A percentile compares a stretch with the other conserved stretches of the same genome.
Conservation (phyloP, 1,140 invertebrate genomes). For the Drosophila sproati region DNA sequence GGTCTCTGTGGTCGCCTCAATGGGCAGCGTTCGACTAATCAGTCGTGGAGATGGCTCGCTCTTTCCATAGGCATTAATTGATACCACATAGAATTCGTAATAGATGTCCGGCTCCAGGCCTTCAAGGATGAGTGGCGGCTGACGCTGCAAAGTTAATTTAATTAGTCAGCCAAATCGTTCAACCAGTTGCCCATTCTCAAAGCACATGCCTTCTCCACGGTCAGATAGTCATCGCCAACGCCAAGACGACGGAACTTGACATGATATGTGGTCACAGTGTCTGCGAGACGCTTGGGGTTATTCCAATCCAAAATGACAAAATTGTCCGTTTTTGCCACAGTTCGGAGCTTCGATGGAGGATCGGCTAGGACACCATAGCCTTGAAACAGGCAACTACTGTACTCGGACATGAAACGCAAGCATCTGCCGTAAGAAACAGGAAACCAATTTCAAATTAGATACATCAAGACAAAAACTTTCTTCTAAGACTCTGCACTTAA, state of each 20-base stretch:
- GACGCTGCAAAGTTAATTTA: slow-evolving; percentile 85
- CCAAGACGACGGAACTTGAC: slow-evolving; percentile 87
- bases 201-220: slow-evolving; percentile 85
- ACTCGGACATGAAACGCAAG: slow-evolving; percentile 91
- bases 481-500: too few species aligned
- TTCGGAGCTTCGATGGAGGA: slow-evolving; percentile 88
- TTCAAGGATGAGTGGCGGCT: slow-evolving; percentile 91
- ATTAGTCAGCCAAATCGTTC: slow-evolving; percentile 51
- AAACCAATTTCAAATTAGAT: neutral
- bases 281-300: slow-evolving; percentile 88
- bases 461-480: too few species aligned
- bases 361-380: slow-evolving; percentile 92
- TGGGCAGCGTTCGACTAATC: slow-evolving; percentile 89
- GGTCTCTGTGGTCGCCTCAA: slow-evolving; percentile 45
- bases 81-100: slow-evolving; percentile 93
- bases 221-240: slow-evolving; percentile 85
- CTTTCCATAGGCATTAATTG: slow-evolving; percentile 92
- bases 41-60: slow-evolving; percentile 90
- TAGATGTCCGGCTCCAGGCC: slow-evolving; percentile 89
- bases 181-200: neutral
- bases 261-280: slow-evolving; percentile 90
- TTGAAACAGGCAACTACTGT: slow-evolving; percentile 92
- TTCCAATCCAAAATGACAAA: slow-evolving; percentile 93
- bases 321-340: slow-evolving; percentile 89
- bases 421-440: slow-evolving; percentile 86